Evolutionary conservation across 2,113 vertebrate species (phyloP).

Genomic region (Phaetusa simplex): DNA sequence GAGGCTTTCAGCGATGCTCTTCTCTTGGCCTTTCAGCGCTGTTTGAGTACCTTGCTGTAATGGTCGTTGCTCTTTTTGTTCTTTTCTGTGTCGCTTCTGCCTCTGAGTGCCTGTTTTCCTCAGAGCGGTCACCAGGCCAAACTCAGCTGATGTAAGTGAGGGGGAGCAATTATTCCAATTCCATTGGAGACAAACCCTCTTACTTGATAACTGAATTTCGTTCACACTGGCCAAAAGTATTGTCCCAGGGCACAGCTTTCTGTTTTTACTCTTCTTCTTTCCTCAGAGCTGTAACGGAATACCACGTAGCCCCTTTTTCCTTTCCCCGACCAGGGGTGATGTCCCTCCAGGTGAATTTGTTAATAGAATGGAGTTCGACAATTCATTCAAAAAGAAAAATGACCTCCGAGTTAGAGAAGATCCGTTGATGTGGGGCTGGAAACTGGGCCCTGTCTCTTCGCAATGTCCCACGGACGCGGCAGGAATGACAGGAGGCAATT

Average conservation of each 20-base stretch:
- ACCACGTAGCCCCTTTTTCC: not conserved
- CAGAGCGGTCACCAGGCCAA: not conserved
- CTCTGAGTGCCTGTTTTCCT: not conserved
- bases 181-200: not conserved
- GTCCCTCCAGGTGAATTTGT: not conserved
- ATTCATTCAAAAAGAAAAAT: not conserved
- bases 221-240: not conserved
- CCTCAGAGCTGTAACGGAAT: not conserved
- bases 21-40: not conserved
- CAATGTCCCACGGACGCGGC: not conserved
- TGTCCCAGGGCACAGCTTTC: not conserved
- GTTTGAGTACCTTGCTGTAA: not conserved
- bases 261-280: not conserved
- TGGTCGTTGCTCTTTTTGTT: not conserved
- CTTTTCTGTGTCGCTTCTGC: not conserved
- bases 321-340: not conserved
- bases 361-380: not conserved
- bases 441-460: not conserved
- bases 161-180: not conserved
- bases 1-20: not conserved
- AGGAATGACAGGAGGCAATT: slow-evolving; percentile 35
- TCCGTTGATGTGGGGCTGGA: not conserved
- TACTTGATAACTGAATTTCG: not conserved
- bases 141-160: not conserved
- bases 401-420: not conserved